Percentiles rank a stretch among this genome's conserved stretches.
Conservation (phyloP, 2,797 vertebrate genomes). For the Hypotaenidia philippensis region DNA sequence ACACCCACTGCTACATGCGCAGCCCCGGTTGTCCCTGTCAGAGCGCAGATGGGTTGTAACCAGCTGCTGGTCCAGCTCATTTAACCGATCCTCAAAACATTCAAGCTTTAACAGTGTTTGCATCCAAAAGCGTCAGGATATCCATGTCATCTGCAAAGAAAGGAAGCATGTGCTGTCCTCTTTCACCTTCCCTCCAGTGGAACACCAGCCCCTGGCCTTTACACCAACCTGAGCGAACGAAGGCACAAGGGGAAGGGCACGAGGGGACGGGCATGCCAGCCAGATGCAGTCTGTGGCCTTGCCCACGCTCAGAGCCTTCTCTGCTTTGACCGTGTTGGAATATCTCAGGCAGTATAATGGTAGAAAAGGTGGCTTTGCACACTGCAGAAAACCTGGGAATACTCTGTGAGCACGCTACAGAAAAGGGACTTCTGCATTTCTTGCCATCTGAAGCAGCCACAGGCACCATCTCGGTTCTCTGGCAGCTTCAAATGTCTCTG, state of each 20-base stretch:
- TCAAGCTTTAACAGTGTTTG: background rate
- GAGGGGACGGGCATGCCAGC: too few relatives aligned
- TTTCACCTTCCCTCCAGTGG: background rate
- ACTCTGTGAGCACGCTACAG: background rate
- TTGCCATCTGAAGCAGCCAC: background rate
- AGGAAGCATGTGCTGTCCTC: background rate
- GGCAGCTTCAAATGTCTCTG: background rate
- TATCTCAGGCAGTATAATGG: background rate
- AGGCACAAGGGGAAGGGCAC: background rate
- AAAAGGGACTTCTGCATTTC: background rate
- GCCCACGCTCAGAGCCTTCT: background rate
- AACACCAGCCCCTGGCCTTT: background rate
- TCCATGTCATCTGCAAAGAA: background rate
- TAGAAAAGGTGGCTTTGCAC: background rate
- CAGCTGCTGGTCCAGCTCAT: background rate
- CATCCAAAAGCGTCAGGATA: background rate
- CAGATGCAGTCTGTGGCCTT: too few relatives aligned
- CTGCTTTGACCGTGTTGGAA: background rate
- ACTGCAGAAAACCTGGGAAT: background rate
- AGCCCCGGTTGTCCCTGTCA: accelerated
- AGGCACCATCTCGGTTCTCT: background rate
- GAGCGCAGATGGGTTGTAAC: accelerated
- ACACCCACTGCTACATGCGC: accelerated
- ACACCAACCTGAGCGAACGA: background rate
- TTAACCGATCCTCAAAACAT: background rate